Base-by-base conservation (phyloP, 2,888 invertebrate species). In the Andrena flavipes region DNA sequence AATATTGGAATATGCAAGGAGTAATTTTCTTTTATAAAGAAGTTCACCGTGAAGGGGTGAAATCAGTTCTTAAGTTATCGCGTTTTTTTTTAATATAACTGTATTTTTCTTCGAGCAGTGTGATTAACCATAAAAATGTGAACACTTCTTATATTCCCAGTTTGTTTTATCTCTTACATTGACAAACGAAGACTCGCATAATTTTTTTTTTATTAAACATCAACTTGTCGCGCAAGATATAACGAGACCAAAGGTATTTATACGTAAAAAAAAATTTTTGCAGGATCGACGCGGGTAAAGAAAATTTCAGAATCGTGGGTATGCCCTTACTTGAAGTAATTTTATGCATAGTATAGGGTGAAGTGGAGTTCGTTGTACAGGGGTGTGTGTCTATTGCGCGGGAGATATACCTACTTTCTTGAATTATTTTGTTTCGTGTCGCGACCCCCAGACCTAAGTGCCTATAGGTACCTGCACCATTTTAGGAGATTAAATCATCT, bases 401-500 rank as follows among this genome's bases (percentile, higher is more conserved):
- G 42, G 42, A 65, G 70, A 54, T 63, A 62, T 72, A 76, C 23
- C 59, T 75, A 91, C 89, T 90, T 91, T 90, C 85, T 90, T 87
- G 87, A 91, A 92, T 91, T 91, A 92, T 92, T 91, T 91, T 91
- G 90, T 90, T 89, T 91, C 89, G 85, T 88, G 89, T 89, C 84
- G 89, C 85, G 86, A 84, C 84, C 78, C 79, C 74, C 69, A 85
- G 80, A 85, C 85, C 87, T 89, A 89, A 90, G 91, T 90, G 88
- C 87, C 89, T 90, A 88, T 91, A 91, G 90, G 89, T 88, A 89
- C 88, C 86, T 87, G 88, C 88, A 90, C 91, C 92, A 91, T 93
- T 93, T 93, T 93, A 93, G 93, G 89, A 92, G 93, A 93, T 93
- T 93, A 93, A 93, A 93, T 93, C 91, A 93, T 93, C 92, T 92